Evolutionary conservation across 2,113 vertebrate genomes (phyloP), one percentile per base, ranked within the genome.

Genomic region (Chauna torquata): DNA sequence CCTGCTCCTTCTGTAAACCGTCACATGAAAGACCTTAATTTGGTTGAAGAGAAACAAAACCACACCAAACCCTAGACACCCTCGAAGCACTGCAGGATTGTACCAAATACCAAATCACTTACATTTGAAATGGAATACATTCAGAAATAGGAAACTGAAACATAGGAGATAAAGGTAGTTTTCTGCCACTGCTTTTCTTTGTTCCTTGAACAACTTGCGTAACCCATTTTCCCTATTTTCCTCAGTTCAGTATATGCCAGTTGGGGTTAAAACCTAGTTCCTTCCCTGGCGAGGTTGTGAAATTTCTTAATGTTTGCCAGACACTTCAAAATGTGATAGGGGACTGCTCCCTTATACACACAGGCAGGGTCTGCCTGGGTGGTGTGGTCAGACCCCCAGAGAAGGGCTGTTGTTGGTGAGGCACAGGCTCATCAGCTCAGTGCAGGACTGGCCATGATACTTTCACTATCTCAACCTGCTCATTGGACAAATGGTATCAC

Each of bases 211-310:
- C 5, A 66, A 23, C 14, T 58, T 4, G 22, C 1, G 0, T 19
- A 72, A 77, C 3, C 4, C 0, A 0, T 13, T 71, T 91, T 75
- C 32, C 27, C 19, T 16, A 36, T 77, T 79, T 54, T 17, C 3
- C 1, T 68, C 15, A 22, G 20, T 72, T 94, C 10, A 13, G 8
- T 68, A 1, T 38, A 36, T 65, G n/a, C 34, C 12, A 47, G 0
- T 24, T 40, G 6, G 25, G 1, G 5, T 66, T 86, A 64, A 65
- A 86, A 7, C 2, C 11, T 13, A 14, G 2, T 36, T 75, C 14
- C 9, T 87, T 79, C 34, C 2, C 40, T n/a, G 4, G 4, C 32
- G 5, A 76, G 3, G 44, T 11, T 49, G 15, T 49, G 32, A 47
- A 65, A 72, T 82, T 72, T 82, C 57, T 90, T 34, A 28, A 27